Base-by-base conservation (phyloP, 2,888 invertebrate genomes). In the Hymenopus coronatus region DNA sequence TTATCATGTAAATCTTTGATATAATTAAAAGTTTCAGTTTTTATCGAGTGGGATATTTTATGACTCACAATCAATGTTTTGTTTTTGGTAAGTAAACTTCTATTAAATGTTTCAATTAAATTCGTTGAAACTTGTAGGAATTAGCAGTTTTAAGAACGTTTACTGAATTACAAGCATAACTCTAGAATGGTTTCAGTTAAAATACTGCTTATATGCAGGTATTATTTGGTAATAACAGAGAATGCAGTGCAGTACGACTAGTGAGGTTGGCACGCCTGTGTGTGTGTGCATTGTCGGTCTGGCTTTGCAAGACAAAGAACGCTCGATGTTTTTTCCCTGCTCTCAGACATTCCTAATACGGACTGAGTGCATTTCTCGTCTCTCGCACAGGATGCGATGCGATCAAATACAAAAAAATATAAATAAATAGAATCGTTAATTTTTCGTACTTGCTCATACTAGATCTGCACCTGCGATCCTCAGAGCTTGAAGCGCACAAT, bases 361-460 rank as follows among this genome's bases (percentile, higher is more conserved):
- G 85, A 28, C 46, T 28, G 85, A 85, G 54, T 85, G 85, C 85
- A 85, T 85, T 85, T 85, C 85, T 85, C 85, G 28, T 54, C 27
- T 33, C 14, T n/a, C 85, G 54, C 27, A 70, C 54, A 70, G 54
- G 54, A 70, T 70, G 54, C 54, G 25, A 70, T 40, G n/a, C 15
- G 54, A 85, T 27, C n/a, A 25, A 54, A 40, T n/a, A 70, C 15
- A 14, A 70, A 84, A 84, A 84, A 46, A n/a, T 20, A 84, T n/a
- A 54, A 85, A 46, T 46, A 46, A 85, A 85, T 85, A 85, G 46
- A 85, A 85, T 46, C 46, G 46, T 40, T 85, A 46, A 85, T 46
- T 85, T 85, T 85, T 85, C 27, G 40, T 40, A 70, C 54, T 85
- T 85, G 85, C 28, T 46, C 46, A 70, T 70, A 70, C 54, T 70